Evolutionary conservation across 2,888 invertebrate species (phyloP), one percentile per base, ranked within the genome.

Genomic region (Drosophila prolongata): DNA sequence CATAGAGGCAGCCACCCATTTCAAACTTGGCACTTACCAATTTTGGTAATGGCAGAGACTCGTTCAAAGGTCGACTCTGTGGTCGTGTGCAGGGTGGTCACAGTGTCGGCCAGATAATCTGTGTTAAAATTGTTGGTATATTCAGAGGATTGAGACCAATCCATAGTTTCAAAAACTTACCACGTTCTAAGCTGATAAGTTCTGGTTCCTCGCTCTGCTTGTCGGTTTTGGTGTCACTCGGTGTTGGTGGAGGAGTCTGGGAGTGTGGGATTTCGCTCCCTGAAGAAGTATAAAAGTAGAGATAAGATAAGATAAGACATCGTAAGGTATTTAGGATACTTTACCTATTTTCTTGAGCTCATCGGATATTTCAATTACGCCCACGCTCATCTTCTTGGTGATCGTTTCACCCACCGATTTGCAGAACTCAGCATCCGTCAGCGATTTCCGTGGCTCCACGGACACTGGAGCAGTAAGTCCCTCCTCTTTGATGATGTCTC

Each of bases 171-270:
- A 11, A 2, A 10, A 34, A 40, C 62, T 62, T 56, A 89, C 89
- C 87, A 34, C 56, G 69, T 61, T 89, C 87, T 55, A 84, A 37
- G 52, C 72, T 73, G 53, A 71, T 76, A 19, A 80, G 59, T 5
- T 56, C 70, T 10, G 76, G 30, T 57, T 78, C 73, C 46, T 81
- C 81, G 44, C 75, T 80, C 68, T 87, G 86, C 57, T 87, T 87
- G n/a, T 87, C 86, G 27, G 73, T 53, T 74, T 80, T 78, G 19
- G 78, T 76, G 50, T 92, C 92, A 69, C 90, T 91, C 49, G 92
- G 92, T 69, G 92, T 92, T 67, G 92, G 92, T 68, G 92, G 92
- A 64, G 92, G 92, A 70, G 92, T 92, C 78, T 91, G 91, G 52
- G 92, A 92, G 67, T 90, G 71, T 50, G 91, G 90, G 66, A 92